These are phyloP conservation scores for Rutpela maculata DNA, from an alignment of 2,888 invertebrate genomes.

Conservation along the genomic window DNA sequence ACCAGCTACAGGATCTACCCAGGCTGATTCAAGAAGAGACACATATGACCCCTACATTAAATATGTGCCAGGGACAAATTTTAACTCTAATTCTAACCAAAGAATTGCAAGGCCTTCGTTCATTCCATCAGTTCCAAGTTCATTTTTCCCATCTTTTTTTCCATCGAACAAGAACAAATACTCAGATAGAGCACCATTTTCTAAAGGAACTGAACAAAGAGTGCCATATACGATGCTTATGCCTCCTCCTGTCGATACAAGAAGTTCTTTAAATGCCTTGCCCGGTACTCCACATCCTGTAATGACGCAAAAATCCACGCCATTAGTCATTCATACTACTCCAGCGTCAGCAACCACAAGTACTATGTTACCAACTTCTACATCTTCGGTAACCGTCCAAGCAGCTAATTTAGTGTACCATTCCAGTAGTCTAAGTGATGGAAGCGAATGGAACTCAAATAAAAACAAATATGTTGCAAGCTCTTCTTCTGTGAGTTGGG, in stretches of 20 bases:
- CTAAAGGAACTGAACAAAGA: constrained; percentile 74
- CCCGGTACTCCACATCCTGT: constrained; percentile 45
- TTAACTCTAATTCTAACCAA: constrained; percentile 69
- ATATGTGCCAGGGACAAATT: constrained; percentile 75
- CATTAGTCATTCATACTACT: constrained; percentile 41
- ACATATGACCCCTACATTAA: constrained; percentile 73
- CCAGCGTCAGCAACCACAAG: constrained; percentile 51
- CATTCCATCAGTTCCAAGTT: constrained; percentile 72
- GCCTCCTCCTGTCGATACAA: constrained; percentile 80
- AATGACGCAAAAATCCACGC: constrained; percentile 47
- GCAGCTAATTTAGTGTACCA: constrained; percentile 81
- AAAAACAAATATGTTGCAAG: constrained; percentile 42
- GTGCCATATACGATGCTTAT: constrained; percentile 82
- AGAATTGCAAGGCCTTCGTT: constrained; percentile 68
- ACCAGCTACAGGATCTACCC: constrained; percentile 74
- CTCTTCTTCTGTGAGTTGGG: constrained; percentile 53
- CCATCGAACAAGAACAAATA: constrained; percentile 65
- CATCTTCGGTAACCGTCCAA: constrained; percentile 76
- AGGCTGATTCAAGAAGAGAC: constrained; percentile 70
- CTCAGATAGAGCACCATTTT: constrained; percentile 56
- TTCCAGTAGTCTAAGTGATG: constrained; percentile 75
- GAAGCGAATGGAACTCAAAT: constrained; percentile 73
- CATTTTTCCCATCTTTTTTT: constrained; percentile 60
- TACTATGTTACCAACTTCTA: constrained; percentile 50
- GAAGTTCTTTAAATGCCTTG: constrained; percentile 53